A percentile compares a stretch with the other conserved stretches of the same genome.
These are phyloP conservation scores for Astropecten irregularis DNA, from an alignment of 53 echinoderm and acorn worm genomes.

Conservation along the genomic window DNA sequence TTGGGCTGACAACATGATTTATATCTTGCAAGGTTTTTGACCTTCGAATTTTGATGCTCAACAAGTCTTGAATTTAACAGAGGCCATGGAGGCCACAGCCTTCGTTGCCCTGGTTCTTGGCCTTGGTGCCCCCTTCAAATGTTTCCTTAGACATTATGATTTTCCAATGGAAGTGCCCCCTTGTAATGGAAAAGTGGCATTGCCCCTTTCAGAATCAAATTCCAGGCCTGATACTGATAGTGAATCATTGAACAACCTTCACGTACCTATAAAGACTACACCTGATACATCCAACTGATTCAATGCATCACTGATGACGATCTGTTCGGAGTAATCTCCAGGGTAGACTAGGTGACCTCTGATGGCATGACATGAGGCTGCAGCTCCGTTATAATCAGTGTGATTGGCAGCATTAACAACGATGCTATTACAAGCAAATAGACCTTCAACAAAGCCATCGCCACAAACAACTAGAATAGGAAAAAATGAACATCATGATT, in stretches of 20 bases:
- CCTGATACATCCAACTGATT: slow-evolving; percentile 17
- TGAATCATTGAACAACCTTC: neutral
- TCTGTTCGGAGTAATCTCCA: slow-evolving; percentile 49
- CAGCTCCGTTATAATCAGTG: slow-evolving; percentile 51
- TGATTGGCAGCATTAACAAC: slow-evolving; percentile 53
- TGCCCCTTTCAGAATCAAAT: no score
- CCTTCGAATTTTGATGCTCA: no score
- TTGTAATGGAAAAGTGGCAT: no score
- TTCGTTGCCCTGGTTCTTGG: no score
- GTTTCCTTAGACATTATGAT: no score
- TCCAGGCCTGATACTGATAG: no score
- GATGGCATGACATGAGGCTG: slow-evolving; percentile 35
- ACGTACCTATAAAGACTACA: slow-evolving; percentile 11
- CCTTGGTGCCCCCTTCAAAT: no score
- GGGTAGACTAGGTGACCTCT: slow-evolving; percentile 68
- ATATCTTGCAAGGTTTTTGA: no score
- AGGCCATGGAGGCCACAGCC: no score
- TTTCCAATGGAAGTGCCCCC: no score
- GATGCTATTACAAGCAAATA: slow-evolving; percentile 69
- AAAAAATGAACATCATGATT: neutral
- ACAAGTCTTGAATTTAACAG: no score
- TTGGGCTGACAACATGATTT: no score
- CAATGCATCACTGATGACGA: slow-evolving; percentile 43
- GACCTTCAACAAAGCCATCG: slow-evolving; percentile 64
- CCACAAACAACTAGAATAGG: slow-evolving; percentile 60